phyloP scores from a whole-genome alignment of 2,113 vertebrate genomes.

The Nanorana parkeri region DNA sequence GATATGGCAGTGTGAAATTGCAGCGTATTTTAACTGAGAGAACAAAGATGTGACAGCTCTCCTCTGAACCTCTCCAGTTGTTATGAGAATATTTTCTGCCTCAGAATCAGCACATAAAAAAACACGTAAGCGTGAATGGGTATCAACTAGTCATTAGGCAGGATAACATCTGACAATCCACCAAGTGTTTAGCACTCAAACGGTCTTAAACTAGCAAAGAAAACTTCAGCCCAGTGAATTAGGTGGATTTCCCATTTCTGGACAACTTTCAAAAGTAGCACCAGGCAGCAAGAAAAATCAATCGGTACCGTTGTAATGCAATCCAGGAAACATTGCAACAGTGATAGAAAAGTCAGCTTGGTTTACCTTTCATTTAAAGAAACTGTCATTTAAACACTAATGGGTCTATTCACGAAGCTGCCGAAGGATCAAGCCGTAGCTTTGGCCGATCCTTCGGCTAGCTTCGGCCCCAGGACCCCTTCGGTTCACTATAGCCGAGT shows the following conservation, averaged over 20 bases:
- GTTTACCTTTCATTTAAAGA: too few species aligned
- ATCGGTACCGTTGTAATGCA: too few species aligned
- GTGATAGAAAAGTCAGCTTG: too few species aligned
- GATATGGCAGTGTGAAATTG: constrained; percentile 53
- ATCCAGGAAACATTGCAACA: too few species aligned
- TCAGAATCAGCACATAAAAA: background rate
- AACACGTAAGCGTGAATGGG: background rate
- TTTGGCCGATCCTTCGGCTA: too few species aligned
- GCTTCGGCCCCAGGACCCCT: too few species aligned
- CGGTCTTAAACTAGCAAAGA: background rate
- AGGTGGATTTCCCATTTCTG: background rate
- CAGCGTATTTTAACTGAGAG: constrained; percentile 44
- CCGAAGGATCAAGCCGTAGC: too few species aligned
- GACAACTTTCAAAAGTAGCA: background rate
- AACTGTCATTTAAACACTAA: too few species aligned
- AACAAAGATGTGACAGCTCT: constrained; percentile 48
- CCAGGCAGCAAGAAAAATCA: too few species aligned
- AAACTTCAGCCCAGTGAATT: background rate
- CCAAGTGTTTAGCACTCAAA: background rate
- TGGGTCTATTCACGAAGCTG: too few species aligned
- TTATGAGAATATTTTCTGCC: background rate
- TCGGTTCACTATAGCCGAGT: too few species aligned
- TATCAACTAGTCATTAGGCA: background rate
- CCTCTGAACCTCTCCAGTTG: constrained; percentile 22
- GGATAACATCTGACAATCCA: background rate